Evolutionary conservation across 2,888 invertebrate species (phyloP).

Genomic region (Tiphia femorata): DNA sequence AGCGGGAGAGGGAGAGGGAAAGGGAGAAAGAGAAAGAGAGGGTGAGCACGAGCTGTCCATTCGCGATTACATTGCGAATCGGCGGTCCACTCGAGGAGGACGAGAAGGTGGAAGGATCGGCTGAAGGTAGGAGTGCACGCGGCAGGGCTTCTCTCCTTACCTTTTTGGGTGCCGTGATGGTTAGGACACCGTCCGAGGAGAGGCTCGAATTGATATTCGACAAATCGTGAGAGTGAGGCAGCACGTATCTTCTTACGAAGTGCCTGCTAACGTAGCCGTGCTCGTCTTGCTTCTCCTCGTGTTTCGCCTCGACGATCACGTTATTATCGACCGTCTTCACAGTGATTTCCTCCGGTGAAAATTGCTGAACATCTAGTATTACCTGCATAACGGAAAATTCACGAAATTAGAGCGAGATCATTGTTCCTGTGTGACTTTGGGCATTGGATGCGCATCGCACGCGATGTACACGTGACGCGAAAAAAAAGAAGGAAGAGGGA

Average conservation of each 20-base stretch:
- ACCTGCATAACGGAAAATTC: constrained; percentile 58
- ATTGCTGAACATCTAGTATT: constrained; percentile 69
- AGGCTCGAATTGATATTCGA: constrained; percentile 68
- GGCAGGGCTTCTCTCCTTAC: too few relatives aligned
- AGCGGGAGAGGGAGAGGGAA: constrained; percentile 21
- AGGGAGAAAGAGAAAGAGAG: constrained; percentile 7
- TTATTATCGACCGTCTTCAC: constrained; percentile 69
- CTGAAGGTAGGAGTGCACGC: neutral
- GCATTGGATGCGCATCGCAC: too few relatives aligned
- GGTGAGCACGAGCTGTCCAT: constrained; percentile 24
- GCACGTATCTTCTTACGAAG: constrained; percentile 69
- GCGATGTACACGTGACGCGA: too few relatives aligned
- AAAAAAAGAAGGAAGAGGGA: too few relatives aligned
- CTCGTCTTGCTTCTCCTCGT: constrained; percentile 70
- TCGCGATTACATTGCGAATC: too few relatives aligned
- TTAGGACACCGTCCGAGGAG: constrained; percentile 69
- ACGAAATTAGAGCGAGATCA: too few relatives aligned
- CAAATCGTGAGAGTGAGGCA: constrained; percentile 69
- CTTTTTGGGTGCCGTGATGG: constrained; percentile 69
- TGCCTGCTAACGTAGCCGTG: constrained; percentile 70
- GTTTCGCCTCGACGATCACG: constrained; percentile 70
- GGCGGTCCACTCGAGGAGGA: neutral
- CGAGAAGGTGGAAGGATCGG: neutral
- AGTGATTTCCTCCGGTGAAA: constrained; percentile 70
- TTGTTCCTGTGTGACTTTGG: too few relatives aligned